phyloP scores from a whole-genome alignment of 2,888 invertebrate species.

The Rhopalosiphum nymphaeae region DNA sequence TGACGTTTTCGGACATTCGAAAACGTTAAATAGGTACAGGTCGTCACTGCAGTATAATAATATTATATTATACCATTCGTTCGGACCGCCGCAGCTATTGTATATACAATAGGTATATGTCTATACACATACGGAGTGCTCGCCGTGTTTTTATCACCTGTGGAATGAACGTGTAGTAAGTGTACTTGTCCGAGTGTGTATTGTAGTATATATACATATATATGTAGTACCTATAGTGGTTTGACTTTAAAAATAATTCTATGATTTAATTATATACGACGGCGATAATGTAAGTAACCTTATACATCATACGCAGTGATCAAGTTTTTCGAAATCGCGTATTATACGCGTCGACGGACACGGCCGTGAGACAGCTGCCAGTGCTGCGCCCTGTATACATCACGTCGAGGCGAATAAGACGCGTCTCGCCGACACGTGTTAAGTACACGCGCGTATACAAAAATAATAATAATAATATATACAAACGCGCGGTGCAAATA shows the following conservation, averaged over 20 bases:
- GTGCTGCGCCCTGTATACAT: not conserved
- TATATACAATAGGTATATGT: not conserved
- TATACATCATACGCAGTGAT: no score
- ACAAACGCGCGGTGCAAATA: not conserved
- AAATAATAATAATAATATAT: not conserved
- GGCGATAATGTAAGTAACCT: not conserved
- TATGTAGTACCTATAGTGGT: not conserved
- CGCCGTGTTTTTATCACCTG: not conserved
- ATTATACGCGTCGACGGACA: not conserved
- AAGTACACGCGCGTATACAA: not conserved
- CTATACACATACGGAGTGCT: not conserved
- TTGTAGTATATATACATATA: no score
- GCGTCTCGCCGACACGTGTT: not conserved
- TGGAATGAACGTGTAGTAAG: not conserved
- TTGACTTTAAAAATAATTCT: not conserved
- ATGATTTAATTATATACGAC: no score
- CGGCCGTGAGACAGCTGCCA: not conserved
- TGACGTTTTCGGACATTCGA: not conserved
- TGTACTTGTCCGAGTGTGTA: not conserved
- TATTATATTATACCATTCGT: not conserved
- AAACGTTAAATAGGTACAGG: not conserved
- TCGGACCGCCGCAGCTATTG: not conserved
- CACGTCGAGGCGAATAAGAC: not conserved
- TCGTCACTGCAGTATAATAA: not conserved
- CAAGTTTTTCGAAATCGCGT: not conserved